These are phyloP conservation scores for Xylocampa areola DNA, from an alignment of 2,888 invertebrate genomes.

Conservation along the genomic window DNA sequence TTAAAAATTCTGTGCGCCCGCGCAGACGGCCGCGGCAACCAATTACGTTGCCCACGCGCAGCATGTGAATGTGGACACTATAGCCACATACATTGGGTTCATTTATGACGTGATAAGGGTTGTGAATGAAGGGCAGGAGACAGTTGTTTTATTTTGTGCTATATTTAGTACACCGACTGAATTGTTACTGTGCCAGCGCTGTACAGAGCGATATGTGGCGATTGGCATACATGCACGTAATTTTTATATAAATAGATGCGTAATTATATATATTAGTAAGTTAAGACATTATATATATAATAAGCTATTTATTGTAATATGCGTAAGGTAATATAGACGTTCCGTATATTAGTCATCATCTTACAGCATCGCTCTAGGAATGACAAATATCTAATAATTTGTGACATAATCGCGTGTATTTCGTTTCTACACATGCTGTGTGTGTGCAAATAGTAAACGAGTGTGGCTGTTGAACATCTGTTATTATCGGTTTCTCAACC, in stretches of 20 bases:
- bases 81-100: constrained; percentile 69
- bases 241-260: constrained; percentile 55
- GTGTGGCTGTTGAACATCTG: constrained; percentile 63
- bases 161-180: constrained; percentile 88
- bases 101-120: constrained; percentile 72
- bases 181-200: constrained; percentile 87
- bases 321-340: constrained; percentile 9
- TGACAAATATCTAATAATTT: constrained; percentile 51
- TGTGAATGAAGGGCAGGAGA: constrained; percentile 87
- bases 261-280: constrained; percentile 23
- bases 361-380: constrained; percentile 39
- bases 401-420: constrained; percentile 47
- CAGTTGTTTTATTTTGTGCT: constrained; percentile 89
- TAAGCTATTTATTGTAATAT: constrained; percentile 1
- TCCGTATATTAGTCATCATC: constrained; percentile 45
- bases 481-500: constrained; percentile 58
- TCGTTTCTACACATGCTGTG: constrained; percentile 13
- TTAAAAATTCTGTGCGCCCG: constrained; percentile 89
- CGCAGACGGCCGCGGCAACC: constrained; percentile 83
- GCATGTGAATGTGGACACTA: constrained; percentile 77
- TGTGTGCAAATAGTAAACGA: constrained; percentile 53
- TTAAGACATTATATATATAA: neutral
- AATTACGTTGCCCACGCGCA: constrained; percentile 77
- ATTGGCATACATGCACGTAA: constrained; percentile 75
- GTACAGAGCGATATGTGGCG: constrained; percentile 75